These are phyloP conservation scores for Xenotilapia flavipinnis DNA, from an alignment of 2,113 vertebrate species.

Conservation along the genomic window DNA sequence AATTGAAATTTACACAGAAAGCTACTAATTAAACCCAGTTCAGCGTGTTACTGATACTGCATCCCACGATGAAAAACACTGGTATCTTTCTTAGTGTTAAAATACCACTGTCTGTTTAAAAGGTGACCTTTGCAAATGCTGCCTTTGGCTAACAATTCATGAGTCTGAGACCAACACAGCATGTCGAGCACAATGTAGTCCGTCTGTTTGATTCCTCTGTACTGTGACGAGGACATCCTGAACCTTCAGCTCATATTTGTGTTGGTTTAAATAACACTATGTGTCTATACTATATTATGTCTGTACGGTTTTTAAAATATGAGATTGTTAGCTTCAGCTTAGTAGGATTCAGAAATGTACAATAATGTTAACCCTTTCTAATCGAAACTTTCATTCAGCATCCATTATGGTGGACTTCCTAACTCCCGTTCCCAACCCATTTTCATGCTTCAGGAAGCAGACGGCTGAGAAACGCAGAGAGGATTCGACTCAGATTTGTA, in stretches of 20 bases:
- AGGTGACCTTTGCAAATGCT: background rate
- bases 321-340: background rate
- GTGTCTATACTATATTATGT: background rate
- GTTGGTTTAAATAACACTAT: background rate
- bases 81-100: background rate
- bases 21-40: background rate
- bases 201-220: background rate
- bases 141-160: background rate
- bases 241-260: rapidly evolving
- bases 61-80: background rate
- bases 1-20: background rate
- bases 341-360: background rate
- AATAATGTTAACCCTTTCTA: background rate
- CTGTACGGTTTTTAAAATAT: background rate
- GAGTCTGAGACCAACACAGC: background rate
- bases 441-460: background rate
- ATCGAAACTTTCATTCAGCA: background rate
- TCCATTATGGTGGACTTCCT: background rate
- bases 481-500: background rate
- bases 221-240: background rate
- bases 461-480: background rate
- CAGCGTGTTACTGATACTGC: background rate
- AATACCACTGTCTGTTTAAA: background rate
- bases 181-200: background rate
- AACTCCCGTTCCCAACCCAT: background rate